Evolutionary conservation across 1,140 invertebrate species (phyloP), one percentile per base, ranked within the genome.

Genomic region (Sycophaga agraensis): DNA sequence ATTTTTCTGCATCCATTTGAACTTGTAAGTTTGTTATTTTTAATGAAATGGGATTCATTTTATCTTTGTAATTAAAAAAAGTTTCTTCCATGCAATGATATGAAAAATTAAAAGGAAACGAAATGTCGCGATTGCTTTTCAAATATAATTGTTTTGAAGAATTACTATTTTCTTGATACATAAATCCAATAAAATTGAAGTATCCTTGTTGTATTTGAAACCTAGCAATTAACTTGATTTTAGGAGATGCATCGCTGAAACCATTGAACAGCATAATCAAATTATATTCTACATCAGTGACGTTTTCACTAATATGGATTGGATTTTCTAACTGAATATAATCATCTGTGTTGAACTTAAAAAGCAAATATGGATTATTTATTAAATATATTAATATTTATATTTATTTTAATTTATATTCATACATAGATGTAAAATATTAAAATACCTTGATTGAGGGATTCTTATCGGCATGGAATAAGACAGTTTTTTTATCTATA

Each of bases 61-160:
- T 43, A 51, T 17, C 28, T 46, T 45, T 51, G 9, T 24, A 59
- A 26, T 0, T 48, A 48, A 64, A 84, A 1, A 66, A 26, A 5
- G 72, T 70, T 12, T 70, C 56, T 24, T 75, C 68, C 4, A 72
- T 69, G 64, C 84, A 85, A 56, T 85, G 83, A 65, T 85, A 85
- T 1, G 84, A 85, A 68, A 84, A 84, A 19, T 70, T 59, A 9
- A 55, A 57, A n/a, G 83, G 79, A 50, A 83, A 82, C 14, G 67
- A 63, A 19, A 84, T 77, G 12, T 55, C 39, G 28, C 1, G n/a
- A 34, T 34, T 56, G 37, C 45, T 57, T 17, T 50, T 57, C n/a
- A 63, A 57, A 43, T 35, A 40, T 9, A 42, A 0, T 24, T 19
- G 7, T 21, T 57, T 46, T 11, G 6, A 4, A 34, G 17, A 2